These are phyloP conservation scores for Drosophila santomea DNA, from an alignment of 1,140 invertebrate species.

Conservation along the genomic window DNA sequence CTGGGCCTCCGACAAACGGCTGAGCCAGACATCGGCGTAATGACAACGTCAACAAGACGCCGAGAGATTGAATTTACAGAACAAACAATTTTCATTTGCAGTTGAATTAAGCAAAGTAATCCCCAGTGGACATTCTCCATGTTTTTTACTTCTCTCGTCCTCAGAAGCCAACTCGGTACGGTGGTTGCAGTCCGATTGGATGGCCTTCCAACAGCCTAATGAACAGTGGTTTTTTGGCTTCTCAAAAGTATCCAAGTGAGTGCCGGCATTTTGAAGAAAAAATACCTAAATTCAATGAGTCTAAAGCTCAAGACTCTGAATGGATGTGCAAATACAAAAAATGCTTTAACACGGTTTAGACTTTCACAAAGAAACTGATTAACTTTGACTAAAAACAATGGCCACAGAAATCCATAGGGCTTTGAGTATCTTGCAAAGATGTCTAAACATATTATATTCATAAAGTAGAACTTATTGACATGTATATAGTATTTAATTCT, in stretches of 20 bases:
- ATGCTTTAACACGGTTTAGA: too few species aligned
- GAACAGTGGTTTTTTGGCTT: conserved; percentile 39
- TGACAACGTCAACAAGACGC: conserved; percentile 73
- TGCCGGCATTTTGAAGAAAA: conserved; percentile 1
- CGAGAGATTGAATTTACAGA: conserved; percentile 80
- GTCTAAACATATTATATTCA: too few species aligned
- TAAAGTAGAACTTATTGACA: too few species aligned
- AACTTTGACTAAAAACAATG: too few species aligned
- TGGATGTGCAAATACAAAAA: too few species aligned
- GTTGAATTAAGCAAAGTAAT: conserved; percentile 83
- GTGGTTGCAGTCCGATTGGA: neutral
- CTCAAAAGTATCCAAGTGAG: conserved; percentile 4
- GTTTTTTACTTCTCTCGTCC: neutral
- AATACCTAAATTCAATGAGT: conserved; percentile 16
- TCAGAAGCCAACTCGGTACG: neutral
- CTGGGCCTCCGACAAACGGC: conserved; percentile 3
- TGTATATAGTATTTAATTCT: too few species aligned
- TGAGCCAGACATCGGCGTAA: conserved; percentile 50
- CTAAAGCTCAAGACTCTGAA: neutral
- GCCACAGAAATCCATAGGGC: too few species aligned
- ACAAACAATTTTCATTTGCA: conserved; percentile 83
- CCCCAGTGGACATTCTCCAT: conserved; percentile 63
- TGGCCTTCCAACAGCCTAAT: conserved; percentile 27
- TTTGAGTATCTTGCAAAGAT: too few species aligned
- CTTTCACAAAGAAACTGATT: too few species aligned